phyloP scores from a whole-genome alignment of 2,113 vertebrate genomes.

The Gambusia holbrooki region DNA sequence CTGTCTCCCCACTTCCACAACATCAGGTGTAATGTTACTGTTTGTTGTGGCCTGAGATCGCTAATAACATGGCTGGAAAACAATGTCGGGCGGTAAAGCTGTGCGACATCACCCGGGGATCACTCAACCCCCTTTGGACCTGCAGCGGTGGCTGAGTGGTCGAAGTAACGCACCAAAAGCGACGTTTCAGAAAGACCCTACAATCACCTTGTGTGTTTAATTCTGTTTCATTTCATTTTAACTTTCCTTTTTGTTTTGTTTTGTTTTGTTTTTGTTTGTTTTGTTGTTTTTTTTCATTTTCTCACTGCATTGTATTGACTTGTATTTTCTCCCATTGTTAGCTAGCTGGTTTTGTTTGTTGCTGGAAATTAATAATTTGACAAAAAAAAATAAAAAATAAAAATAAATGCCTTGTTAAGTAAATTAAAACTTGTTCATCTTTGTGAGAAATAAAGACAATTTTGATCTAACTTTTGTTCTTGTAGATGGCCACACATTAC shows the following conservation, averaged over 20 bases:
- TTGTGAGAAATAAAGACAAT: too few relatives aligned
- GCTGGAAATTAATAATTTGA: too few relatives aligned
- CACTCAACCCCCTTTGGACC: conserved; percentile 66
- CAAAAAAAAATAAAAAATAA: too few relatives aligned
- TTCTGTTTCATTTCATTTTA: neutral
- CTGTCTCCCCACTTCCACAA: conserved; percentile 79
- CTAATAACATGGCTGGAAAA: conserved; percentile 75
- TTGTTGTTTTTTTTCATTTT: neutral
- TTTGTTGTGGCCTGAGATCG: conserved; percentile 81
- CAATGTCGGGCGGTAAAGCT: conserved; percentile 76
- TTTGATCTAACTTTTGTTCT: neutral
- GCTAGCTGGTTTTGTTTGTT: too few relatives aligned
- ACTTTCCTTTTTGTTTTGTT: neutral
- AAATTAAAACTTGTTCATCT: too few relatives aligned
- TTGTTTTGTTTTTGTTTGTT: too few relatives aligned
- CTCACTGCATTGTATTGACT: too few relatives aligned
- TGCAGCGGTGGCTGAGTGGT: conserved; percentile 52
- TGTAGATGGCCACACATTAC: neutral
- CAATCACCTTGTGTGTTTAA: neutral
- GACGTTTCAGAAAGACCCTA: too few relatives aligned
- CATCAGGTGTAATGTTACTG: conserved; percentile 86
- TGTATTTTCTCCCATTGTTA: too few relatives aligned
- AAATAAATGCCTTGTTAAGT: neutral
- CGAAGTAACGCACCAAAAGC: neutral
- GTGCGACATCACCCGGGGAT: conserved; percentile 73